Base-by-base conservation (phyloP, 2,888 invertebrate genomes). In the Sarcophaga subvicina region DNA sequence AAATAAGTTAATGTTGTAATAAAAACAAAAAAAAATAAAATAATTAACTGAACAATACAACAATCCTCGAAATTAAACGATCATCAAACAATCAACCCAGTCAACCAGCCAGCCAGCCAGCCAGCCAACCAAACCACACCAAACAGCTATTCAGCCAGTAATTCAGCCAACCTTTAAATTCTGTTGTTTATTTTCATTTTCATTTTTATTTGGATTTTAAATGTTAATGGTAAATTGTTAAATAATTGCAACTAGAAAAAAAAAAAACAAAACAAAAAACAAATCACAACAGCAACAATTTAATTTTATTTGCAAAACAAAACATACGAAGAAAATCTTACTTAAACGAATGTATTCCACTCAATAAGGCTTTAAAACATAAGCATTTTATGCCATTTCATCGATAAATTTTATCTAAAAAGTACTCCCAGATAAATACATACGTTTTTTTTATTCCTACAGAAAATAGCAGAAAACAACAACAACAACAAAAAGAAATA, bases 191-290 rank as follows among this genome's bases (percentile, higher is more conserved):
- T 37, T 37, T 37, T 37, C 2, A 37, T 37, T 37, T 8, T 6
- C 6, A 37, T 37, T 37, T 37, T 37, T 37, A 37, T 59, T 59
- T 14, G 73, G 64, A 83, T 83, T 83, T 79, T 37, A 37, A 37
- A 37, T 37, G 37, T 37, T 80, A 78, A 84, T 88, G 88, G 88
- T 88, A 88, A 88, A 86, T 86, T 83, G 66, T 72, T 59, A 59
- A 71, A 37, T 37, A 37, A 37, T 37, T 37, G 37, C 37, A 37
- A 37, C 37, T 8, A 37, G 10, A 37, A 8, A 37, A 8, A 37
- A 37, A 37, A 37, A 37, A 2, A 80, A 71, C 17, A 54, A 66
- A 73, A 20, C 71, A 83, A 75, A 59, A 64, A 45, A 25, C 17
- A n/a, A 45, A 75, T 20, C 22, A 64, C 47, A 66, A 82, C 10